phyloP scores from a whole-genome alignment of 2,888 invertebrate species.

The Andrena camellia region DNA sequence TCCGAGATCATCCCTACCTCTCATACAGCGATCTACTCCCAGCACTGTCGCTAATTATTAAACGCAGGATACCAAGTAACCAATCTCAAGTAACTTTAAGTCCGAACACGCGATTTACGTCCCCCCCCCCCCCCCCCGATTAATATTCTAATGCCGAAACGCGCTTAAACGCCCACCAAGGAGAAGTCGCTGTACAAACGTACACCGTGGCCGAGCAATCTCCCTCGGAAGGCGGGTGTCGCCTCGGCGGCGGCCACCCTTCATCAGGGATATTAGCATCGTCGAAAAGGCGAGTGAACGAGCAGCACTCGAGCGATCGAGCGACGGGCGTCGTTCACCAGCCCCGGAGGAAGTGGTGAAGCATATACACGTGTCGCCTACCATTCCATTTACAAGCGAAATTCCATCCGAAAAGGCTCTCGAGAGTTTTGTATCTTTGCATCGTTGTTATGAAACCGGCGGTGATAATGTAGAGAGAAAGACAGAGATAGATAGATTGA shows the following conservation, averaged over 20 bases:
- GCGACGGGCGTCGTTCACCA: slow-evolving; percentile 8
- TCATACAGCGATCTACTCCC: too few relatives aligned
- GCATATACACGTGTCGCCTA: slow-evolving; percentile 14
- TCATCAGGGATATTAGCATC: slow-evolving; percentile 47
- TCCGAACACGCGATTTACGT: too few relatives aligned
- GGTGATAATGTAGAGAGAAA: slow-evolving; percentile 43
- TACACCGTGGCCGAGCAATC: not conserved
- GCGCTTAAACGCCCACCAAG: not conserved
- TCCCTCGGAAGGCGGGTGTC: slow-evolving; percentile 20
- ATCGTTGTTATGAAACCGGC: slow-evolving; percentile 71
- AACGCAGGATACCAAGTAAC: too few relatives aligned
- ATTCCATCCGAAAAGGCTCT: slow-evolving; percentile 25
- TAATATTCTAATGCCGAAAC: not conserved
- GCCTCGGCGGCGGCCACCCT: slow-evolving; percentile 18
- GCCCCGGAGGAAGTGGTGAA: not conserved
- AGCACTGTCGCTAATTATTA: too few relatives aligned
- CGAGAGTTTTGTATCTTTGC: slow-evolving; percentile 53
- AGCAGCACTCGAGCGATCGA: slow-evolving; percentile 33
- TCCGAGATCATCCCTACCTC: too few relatives aligned
- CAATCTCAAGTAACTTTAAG: too few relatives aligned
- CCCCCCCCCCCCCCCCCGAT: too few relatives aligned
- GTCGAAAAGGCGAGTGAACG: slow-evolving; percentile 43
- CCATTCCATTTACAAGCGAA: slow-evolving; percentile 27
- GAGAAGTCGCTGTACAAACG: not conserved
- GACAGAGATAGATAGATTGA: slow-evolving; percentile 32